phyloP scores from a whole-genome alignment of 2,113 vertebrate species.

The Caracal caracal region DNA sequence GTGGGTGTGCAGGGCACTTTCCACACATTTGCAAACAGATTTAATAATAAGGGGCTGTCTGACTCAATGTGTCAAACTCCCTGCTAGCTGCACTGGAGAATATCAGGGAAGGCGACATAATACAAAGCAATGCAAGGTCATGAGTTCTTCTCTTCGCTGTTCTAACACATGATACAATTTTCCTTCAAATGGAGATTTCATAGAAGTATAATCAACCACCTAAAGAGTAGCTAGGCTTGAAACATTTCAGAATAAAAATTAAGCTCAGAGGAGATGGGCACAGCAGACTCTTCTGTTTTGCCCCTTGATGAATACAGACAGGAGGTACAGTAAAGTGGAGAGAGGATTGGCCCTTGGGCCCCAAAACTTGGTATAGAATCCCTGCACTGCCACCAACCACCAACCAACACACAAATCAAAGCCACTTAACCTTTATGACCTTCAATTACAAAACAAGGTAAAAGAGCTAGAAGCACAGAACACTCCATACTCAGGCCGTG shows the following conservation, averaged over 20 bases:
- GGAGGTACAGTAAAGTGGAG: background rate
- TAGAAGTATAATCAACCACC: slow-evolving; percentile 71
- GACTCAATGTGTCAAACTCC: slow-evolving; percentile 77
- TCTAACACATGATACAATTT: slow-evolving; percentile 66
- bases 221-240: slow-evolving; percentile 59
- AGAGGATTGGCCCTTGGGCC: background rate
- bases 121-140: slow-evolving; percentile 81
- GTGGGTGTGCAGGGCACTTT: slow-evolving; percentile 73
- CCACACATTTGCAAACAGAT: slow-evolving; percentile 84
- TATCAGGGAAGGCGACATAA: slow-evolving; percentile 68
- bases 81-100: slow-evolving; percentile 69
- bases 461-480: too few relatives aligned
- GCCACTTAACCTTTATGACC: background rate
- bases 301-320: slow-evolving; percentile 20
- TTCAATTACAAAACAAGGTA: background rate
- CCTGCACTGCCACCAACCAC: background rate
- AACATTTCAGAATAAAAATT: slow-evolving; percentile 76
- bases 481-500: accelerated
- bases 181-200: slow-evolving; percentile 74
- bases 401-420: background rate
- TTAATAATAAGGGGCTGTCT: slow-evolving; percentile 83
- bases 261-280: slow-evolving; percentile 41
- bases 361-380: background rate
- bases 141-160: slow-evolving; percentile 72
- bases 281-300: slow-evolving; percentile 42